Evolutionary conservation across 2,888 invertebrate species (phyloP).

Genomic region (Stenodera caucasica): DNA sequence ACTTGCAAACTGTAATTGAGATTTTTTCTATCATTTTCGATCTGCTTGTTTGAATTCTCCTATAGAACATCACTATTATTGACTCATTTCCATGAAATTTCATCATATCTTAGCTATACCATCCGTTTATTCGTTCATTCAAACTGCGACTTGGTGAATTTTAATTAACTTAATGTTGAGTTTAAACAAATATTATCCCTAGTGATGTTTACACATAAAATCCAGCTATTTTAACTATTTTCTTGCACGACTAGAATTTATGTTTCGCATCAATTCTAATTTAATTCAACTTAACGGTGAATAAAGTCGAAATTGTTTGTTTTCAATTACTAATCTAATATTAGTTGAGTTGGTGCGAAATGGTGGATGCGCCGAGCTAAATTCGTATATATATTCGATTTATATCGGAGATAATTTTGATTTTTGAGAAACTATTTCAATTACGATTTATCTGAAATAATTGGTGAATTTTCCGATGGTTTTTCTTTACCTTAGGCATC

Average conservation of each 20-base stretch:
- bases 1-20: background rate
- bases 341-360: background rate
- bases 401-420: too few species aligned
- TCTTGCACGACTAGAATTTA: too few species aligned
- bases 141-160: background rate
- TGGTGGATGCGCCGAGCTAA: background rate
- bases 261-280: too few species aligned
- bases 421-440: too few species aligned
- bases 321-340: background rate
- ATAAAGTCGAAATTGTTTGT: too few species aligned
- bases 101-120: background rate
- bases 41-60: background rate
- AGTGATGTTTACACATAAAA: too few species aligned
- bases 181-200: too few species aligned
- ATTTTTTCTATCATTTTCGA: background rate
- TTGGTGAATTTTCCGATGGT: background rate
- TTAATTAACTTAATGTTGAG: slow-evolving; percentile 1
- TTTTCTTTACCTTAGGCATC: slow-evolving; percentile 45
- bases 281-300: too few species aligned
- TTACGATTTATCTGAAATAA: background rate
- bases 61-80: background rate
- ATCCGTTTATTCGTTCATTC: background rate
- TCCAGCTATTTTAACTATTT: too few species aligned
- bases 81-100: background rate
- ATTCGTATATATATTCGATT: too few species aligned